Evolutionary conservation across 2,113 vertebrate species (phyloP).

Genomic region (Alces alces): DNA sequence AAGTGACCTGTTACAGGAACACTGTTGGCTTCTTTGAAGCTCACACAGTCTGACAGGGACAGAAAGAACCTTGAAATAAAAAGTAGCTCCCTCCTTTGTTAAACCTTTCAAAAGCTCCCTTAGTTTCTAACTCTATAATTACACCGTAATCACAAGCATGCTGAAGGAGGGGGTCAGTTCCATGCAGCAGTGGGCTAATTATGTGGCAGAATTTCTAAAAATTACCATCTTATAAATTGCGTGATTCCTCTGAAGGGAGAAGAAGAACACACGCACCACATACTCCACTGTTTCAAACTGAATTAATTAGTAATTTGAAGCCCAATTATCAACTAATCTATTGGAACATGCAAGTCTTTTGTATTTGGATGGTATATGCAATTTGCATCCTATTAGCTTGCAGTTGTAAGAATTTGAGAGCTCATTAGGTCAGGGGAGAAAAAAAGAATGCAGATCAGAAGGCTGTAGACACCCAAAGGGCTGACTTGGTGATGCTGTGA

Average conservation of each 20-base stretch:
- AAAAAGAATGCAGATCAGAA: constrained; percentile 31
- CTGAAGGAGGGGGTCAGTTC: constrained; percentile 64
- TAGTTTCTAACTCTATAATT: constrained; percentile 71
- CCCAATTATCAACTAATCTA: constrained; percentile 79
- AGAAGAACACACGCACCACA: constrained; percentile 50
- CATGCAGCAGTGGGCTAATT: constrained; percentile 71
- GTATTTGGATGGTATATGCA: constrained; percentile 49
- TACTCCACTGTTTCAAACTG: constrained; percentile 67
- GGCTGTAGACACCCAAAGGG: background rate
- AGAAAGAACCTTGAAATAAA: background rate
- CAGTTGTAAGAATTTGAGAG: constrained; percentile 49
- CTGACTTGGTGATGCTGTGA: background rate
- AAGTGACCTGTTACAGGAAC: background rate
- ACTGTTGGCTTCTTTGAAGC: background rate
- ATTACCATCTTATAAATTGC: constrained; percentile 77
- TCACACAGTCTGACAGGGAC: background rate
- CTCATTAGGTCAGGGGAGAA: constrained; percentile 48
- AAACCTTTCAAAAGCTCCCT: constrained; percentile 20
- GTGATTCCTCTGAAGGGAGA: constrained; percentile 69
- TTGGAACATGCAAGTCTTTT: constrained; percentile 64
- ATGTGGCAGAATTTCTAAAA: constrained; percentile 69
- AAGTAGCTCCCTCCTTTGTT: background rate
- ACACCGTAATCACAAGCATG: constrained; percentile 40
- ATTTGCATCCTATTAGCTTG: constrained; percentile 67
- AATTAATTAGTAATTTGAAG: constrained; percentile 82